A percentile compares a stretch with the other conserved stretches of the same genome.
Conservation (phyloP, 2,888 invertebrate genomes). For the Sesia bembeciformis region DNA sequence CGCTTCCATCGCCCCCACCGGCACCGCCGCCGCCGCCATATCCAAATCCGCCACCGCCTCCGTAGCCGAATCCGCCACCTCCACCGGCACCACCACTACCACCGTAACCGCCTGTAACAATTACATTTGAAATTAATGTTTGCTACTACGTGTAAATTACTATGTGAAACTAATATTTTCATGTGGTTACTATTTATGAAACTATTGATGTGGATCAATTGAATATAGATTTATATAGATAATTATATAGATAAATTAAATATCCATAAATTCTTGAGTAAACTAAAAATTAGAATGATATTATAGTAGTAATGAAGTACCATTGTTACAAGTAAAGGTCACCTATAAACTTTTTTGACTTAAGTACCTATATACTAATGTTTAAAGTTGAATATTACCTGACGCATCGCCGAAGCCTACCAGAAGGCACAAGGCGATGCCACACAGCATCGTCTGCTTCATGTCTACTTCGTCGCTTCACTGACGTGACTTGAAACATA, state of each 20-base stretch:
- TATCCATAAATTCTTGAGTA: too few relatives aligned
- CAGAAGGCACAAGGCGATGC: conserved; percentile 18
- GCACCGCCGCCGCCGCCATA: conserved; percentile 16
- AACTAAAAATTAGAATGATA: too few relatives aligned
- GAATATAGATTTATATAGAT: too few relatives aligned
- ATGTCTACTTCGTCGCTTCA: conserved; percentile 33
- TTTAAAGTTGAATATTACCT: conserved; percentile 11
- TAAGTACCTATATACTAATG: too few relatives aligned
- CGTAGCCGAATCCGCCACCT: conserved; percentile 20
- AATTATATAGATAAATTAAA: too few relatives aligned
- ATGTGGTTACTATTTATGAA: background rate
- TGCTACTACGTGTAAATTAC: too few relatives aligned
- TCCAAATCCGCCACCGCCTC: conserved; percentile 23
- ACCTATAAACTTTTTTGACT: too few relatives aligned
- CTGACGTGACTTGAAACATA: conserved; percentile 21
- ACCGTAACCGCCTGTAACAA: conserved; percentile 35
- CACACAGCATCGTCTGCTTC: conserved; percentile 29
- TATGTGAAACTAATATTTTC: conserved; percentile 1
- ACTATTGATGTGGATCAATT: background rate
- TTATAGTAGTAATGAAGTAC: too few relatives aligned
- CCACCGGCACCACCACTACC: conserved; percentile 34
- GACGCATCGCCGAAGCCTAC: conserved; percentile 18
- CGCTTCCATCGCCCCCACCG: conserved; percentile 14
- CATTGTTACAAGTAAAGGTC: too few relatives aligned
- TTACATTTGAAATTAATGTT: background rate